Base-by-base conservation (phyloP, 2,113 vertebrate genomes). In the Callipepla squamata region DNA sequence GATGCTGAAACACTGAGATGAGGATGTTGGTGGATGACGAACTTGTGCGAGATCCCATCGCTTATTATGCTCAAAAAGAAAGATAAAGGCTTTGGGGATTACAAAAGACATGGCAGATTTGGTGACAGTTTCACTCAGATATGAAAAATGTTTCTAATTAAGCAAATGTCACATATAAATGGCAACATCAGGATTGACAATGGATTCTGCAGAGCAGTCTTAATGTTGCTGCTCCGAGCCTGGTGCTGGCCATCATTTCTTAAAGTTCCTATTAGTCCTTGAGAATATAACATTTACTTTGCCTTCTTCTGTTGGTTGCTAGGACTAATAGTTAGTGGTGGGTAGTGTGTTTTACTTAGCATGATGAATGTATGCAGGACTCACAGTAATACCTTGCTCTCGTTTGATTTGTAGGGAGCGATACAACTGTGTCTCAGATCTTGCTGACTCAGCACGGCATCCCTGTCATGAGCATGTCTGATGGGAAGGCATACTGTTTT, bases 401-500 rank as follows among this genome's bases (percentile, higher is more conserved):
- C n/a, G 36, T 89, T 93, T 95, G 68, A 44, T 90, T 85, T 87
- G 45, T 13, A 99, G 99, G 98, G 90, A 98, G 98, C 50, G 99
- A 99, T 81, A 97, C 97, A 86, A 98, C 98, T 0, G 98, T 99
- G 21, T 98, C 98, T 55, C 99, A 99, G 97, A 99, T 99, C 89
- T 96, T 99, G 96, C 96, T 99, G 96, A 99, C 99, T 8, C 99
- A 98, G 95, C 99, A 99, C 55, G 99, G 99, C 8, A 98, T 99
- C 62, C 99, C 99, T 1, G 97, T 99, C 59, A 98, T 99, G 88
- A 98, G 98, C 58, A 97, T 99, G 95, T 99, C 99, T 5, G 99
- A 98, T 55, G 99, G 99, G 75, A 99, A 99, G 97, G 99, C 99
- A 2, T 99, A 98, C 96, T 99, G 99, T 96, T 99, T 99, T 97